phyloP scores from a whole-genome alignment of 2,797 vertebrate genomes.

The Halcyon badia region DNA sequence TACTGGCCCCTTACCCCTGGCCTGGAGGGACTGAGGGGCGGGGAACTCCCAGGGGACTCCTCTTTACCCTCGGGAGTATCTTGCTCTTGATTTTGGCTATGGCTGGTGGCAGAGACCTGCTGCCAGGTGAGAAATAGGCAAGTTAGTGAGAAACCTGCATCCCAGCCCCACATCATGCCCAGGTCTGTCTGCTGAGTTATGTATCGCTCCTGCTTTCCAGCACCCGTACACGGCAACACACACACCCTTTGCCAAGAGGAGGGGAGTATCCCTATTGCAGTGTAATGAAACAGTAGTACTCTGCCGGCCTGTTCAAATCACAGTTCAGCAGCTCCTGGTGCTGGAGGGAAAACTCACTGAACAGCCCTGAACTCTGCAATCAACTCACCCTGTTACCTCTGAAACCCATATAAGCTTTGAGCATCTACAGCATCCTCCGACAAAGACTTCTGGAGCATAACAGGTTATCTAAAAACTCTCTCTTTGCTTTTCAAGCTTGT shows the following conservation, averaged over 20 bases:
- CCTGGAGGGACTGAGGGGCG: neutral
- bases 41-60: neutral
- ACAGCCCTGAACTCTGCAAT: neutral
- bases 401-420: neutral
- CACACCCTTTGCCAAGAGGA: neutral
- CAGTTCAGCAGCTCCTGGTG: neutral
- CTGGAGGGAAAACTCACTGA: neutral
- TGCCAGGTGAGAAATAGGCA: neutral
- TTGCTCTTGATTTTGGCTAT: neutral
- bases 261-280: neutral
- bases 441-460: neutral
- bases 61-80: neutral
- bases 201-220: neutral
- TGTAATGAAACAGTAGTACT: neutral
- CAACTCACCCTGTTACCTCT: neutral
- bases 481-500: neutral
- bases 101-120: neutral
- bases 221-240: rapidly evolving
- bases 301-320: neutral
- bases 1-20: neutral
- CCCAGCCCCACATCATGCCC: rapidly evolving
- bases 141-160: neutral
- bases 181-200: neutral
- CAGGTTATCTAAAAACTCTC: neutral
- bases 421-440: neutral